Evolutionary conservation across 2,888 invertebrate species (phyloP).

Genomic region (Carterocephalus palaemon): DNA sequence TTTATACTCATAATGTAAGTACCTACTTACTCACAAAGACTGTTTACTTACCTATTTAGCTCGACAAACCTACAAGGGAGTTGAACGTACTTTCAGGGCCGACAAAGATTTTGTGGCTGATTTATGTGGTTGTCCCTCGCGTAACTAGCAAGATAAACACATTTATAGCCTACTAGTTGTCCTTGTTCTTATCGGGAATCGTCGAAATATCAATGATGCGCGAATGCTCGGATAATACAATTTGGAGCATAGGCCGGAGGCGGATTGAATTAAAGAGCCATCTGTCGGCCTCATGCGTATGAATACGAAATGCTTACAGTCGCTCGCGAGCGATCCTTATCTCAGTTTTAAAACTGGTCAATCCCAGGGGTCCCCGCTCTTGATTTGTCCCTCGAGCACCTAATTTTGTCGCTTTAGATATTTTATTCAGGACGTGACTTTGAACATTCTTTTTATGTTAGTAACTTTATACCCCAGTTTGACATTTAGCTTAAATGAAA

Average conservation of each 20-base stretch:
- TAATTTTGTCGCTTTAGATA: conserved; percentile 67
- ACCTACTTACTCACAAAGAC: no score
- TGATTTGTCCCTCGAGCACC: conserved; percentile 70
- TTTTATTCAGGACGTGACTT: conserved; percentile 62
- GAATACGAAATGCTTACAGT: conserved; percentile 75
- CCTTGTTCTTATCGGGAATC: conserved; percentile 51
- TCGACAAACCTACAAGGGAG: no score
- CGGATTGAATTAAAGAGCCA: conserved; percentile 76
- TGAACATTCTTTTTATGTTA: conserved; percentile 44
- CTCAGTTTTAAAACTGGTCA: conserved; percentile 77
- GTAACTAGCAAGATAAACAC: conserved; percentile 5
- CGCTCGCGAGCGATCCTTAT: conserved; percentile 71
- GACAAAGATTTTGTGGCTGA: no score
- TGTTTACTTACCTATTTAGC: no score
- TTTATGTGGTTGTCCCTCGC: no score
- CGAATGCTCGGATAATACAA: conserved; percentile 75
- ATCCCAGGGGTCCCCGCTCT: conserved; percentile 67
- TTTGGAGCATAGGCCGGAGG: conserved; percentile 75
- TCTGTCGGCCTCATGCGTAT: conserved; percentile 74
- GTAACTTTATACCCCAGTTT: conserved; percentile 31
- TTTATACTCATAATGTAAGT: no score
- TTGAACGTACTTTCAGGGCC: no score
- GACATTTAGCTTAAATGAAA: conserved; percentile 27
- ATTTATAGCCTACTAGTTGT: conserved; percentile 1
- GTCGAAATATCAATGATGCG: conserved; percentile 79